Percentiles rank a stretch among this genome's conserved stretches.
These are phyloP conservation scores for Tokudaia muenninki DNA, from an alignment of 2,797 vertebrate genomes.

Conservation along the genomic window DNA sequence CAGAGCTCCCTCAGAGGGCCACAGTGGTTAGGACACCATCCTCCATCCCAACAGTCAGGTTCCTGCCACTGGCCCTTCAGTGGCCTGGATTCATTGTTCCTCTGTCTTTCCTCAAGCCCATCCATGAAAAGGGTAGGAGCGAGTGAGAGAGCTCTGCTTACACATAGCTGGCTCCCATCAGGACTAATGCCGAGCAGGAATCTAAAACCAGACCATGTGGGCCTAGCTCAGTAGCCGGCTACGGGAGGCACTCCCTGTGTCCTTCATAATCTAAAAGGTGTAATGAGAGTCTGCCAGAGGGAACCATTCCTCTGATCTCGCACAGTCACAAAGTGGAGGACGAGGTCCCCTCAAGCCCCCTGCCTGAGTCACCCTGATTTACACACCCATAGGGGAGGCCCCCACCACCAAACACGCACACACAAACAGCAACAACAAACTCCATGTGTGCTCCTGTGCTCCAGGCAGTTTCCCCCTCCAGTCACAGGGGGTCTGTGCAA, in stretches of 20 bases:
- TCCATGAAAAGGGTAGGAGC: background rate
- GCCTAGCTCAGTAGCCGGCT: accelerated
- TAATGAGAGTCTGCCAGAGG: accelerated
- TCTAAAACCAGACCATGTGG: background rate
- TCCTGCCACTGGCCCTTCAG: accelerated
- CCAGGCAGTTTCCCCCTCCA: accelerated
- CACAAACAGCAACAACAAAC: background rate
- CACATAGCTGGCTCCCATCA: no score
- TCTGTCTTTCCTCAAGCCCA: background rate
- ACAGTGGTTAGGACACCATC: accelerated
- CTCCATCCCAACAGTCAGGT: accelerated
- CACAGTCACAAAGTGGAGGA: background rate
- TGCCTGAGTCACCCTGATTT: accelerated
- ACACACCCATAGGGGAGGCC: accelerated
- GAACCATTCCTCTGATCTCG: accelerated
- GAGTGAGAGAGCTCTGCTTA: background rate
- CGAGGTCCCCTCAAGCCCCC: background rate
- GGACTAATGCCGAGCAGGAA: accelerated
- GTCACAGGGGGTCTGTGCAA: no score
- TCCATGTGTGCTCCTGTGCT: background rate
- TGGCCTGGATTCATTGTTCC: no score
- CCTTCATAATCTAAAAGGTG: background rate
- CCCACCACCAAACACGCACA: accelerated
- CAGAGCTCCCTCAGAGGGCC: background rate
- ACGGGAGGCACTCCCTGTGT: accelerated